Conservation (phyloP, 2,113 vertebrate genomes). For the Grammomys dolichurus region DNA sequence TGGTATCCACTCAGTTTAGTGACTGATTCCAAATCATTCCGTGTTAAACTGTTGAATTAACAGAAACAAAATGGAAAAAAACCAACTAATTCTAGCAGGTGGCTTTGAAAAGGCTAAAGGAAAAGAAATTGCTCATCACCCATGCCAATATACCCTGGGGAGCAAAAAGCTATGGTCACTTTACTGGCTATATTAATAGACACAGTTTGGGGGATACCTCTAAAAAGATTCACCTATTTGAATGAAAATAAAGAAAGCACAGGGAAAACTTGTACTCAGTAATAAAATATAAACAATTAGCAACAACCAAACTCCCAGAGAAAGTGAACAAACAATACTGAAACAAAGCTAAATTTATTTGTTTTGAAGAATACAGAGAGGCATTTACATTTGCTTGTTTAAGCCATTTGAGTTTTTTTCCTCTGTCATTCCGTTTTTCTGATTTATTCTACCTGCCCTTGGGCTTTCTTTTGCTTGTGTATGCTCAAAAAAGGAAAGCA, state of each 20-base stretch:
- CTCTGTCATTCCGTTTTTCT: slow-evolving; percentile 71
- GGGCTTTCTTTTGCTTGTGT: not conserved
- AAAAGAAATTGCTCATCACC: not conserved
- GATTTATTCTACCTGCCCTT: slow-evolving; percentile 53
- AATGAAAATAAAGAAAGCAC: slow-evolving; percentile 16
- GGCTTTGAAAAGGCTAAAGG: not conserved
- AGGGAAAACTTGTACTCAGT: not conserved
- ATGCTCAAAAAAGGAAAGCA: not conserved
- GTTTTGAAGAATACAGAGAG: slow-evolving; percentile 5
- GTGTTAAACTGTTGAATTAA: not conserved
- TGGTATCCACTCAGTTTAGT: not conserved
- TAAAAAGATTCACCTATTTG: slow-evolving; percentile 31
- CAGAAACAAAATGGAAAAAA: not conserved
- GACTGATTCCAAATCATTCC: not conserved
- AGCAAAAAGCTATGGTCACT: not conserved
- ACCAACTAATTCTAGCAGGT: not conserved
- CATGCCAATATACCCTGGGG: not conserved
- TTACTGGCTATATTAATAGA: not conserved
- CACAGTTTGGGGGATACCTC: not conserved
- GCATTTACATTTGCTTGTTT: slow-evolving; percentile 66
- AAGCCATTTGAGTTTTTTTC: slow-evolving; percentile 62
- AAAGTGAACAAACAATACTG: slow-evolving; percentile 32
- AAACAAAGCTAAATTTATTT: not conserved
- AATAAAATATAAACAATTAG: slow-evolving; percentile 25
- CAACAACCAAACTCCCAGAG: slow-evolving; percentile 15